Base-by-base conservation (phyloP, 2,113 vertebrate genomes). In the Dipodomys merriami region DNA sequence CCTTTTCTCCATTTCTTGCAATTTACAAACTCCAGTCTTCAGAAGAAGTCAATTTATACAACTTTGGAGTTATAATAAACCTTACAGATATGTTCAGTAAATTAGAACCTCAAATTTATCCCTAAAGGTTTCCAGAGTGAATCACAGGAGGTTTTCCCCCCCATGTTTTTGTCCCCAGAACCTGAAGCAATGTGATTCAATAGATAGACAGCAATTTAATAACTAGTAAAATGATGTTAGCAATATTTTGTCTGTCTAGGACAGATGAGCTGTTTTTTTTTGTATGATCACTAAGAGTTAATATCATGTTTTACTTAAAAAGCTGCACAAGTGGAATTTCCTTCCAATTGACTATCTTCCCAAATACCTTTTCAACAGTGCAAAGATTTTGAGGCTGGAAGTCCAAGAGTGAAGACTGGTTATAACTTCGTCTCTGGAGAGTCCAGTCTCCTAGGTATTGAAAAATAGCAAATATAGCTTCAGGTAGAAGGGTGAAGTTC, bases 1-100 rank as follows among this genome's bases (percentile, higher is more conserved):
- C 2, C 67, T 16, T 77, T 83, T 96, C 83, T 88, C 88, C 64
- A 86, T 92, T 74, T 96, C 83, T 83, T 90, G 68, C 49, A 91
- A 76, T 95, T 94, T 93, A 89, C 64, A 93, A 87, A 78, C 87
- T 95, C 68, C 6, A 84, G 35, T 86, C 95, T 87, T 96, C 27
- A 10, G 22, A 86, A 72, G 62, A 94, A 95, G 84, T 16, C 94
- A 91, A 65, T 96, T 96, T 97, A 93, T 95, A 87, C 22, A 6
- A 6, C 62, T 96, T 95, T 44, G 44, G 82, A 69, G 30, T 74
- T 60, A 29, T n/a, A 65, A 89, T 79, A 93, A 96, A 91, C 30
- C 96, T 90, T 97, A 89, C 62, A 93, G 83, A 81, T 92, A 82
- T 27, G 35, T 91, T 73, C 30, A 82, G 81, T 92, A 69, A 96